Evolutionary conservation across 2,797 vertebrate genomes (phyloP), one percentile per base, ranked within the genome.

Genomic region (Gymnopithys bicolor): DNA sequence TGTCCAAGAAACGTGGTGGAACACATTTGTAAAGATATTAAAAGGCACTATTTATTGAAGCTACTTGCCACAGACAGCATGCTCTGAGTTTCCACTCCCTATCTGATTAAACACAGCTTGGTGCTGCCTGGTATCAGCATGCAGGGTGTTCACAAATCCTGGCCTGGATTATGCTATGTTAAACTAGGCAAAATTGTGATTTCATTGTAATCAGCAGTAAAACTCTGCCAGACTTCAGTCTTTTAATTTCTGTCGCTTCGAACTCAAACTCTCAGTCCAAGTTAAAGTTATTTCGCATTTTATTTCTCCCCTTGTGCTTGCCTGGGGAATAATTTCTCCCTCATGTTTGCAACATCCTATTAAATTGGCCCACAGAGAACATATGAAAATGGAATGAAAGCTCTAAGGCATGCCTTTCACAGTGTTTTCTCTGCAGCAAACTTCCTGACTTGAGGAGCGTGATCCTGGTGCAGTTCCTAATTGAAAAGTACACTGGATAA

Each of bases 71-170:
- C 25, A 59, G 46, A 83, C 62, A 67, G 59, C 28, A 51, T 13
- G 6, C 32, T 79, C 77, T 63, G 67, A 89, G 25, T 94, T 87
- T 90, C 70, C 35, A 39, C n/a, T 82, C 48, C 14, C 51, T 62
- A 62, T 46, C 77, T 92, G 59, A 96, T 89, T 92, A 92, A 94
- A 89, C 81, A 58, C 78, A 93, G 81, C 70, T 89, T 87, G 48
- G 35, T 76, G 59, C 35, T 79, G 67, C 70, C 48, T 73, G 14
- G 33, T 87, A 76, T 79, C 78, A 93, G 39, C 10, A 33, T 22
- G 35, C 74, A 84, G 59, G 81, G 6, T 77, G 25, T 52, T 70
- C 59, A 67, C 30, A 94, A 96, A 82, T 51, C 70, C 92, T 69
- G 94, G 87, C 21, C 73, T 93, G 90, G 94, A 93, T 76, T 78